These are phyloP conservation scores for Otolemur garnettii DNA, from an alignment of 2,113 vertebrate species.

Conservation along the genomic window DNA sequence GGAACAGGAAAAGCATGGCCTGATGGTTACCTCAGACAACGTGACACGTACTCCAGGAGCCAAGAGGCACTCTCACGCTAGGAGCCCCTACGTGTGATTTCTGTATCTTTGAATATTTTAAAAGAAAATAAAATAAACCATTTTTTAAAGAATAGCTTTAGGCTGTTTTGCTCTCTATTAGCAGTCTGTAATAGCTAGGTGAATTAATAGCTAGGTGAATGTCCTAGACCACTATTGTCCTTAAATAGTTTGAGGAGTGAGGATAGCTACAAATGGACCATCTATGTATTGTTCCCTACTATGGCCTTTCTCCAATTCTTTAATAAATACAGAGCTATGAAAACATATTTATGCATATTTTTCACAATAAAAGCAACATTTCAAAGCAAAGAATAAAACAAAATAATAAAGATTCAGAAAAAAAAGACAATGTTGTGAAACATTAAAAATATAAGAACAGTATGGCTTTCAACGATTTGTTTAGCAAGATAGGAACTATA, in stretches of 20 bases:
- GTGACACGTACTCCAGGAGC: accelerated
- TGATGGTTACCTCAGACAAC: accelerated
- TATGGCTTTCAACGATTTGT: background rate
- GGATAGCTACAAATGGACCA: background rate
- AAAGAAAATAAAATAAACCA: background rate
- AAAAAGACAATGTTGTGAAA: background rate
- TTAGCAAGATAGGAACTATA: background rate
- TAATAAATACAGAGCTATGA: background rate
- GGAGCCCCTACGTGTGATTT: too few species aligned
- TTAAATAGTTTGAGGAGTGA: background rate
- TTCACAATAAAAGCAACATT: background rate
- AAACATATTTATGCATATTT: background rate
- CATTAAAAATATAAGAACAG: background rate
- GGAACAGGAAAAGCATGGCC: background rate
- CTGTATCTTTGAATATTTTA: background rate
- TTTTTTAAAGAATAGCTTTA: background rate
- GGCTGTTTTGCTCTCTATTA: background rate
- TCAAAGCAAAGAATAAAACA: background rate
- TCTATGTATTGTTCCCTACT: background rate
- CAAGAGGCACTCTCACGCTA: accelerated
- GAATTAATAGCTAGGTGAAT: background rate
- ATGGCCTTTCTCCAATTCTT: background rate
- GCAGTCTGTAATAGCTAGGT: background rate
- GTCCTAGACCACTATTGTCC: background rate
- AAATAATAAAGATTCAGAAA: background rate